Evolutionary conservation across 2,888 invertebrate species (phyloP).

Genomic region (Sinopyrophorus schimmeli): DNA sequence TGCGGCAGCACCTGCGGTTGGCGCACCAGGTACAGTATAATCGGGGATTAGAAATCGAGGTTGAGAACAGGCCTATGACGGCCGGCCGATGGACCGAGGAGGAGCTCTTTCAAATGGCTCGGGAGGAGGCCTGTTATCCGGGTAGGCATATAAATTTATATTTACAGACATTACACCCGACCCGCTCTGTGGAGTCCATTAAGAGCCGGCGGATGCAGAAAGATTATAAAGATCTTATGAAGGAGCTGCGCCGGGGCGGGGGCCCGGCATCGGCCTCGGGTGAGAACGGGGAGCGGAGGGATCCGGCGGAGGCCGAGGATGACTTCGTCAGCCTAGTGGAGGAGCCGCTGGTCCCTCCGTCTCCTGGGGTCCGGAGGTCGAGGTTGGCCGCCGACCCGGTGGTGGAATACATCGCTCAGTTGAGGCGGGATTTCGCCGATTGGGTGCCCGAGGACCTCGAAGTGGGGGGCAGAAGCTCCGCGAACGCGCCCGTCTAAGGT

Average conservation of each 20-base stretch:
- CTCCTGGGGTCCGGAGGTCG: too few species aligned
- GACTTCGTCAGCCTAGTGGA: neutral
- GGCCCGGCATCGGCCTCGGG: neutral
- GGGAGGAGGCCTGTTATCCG: neutral
- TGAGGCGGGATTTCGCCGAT: neutral
- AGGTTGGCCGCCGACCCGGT: neutral
- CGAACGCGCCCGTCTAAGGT: neutral
- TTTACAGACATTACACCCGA: slow-evolving; percentile 5
- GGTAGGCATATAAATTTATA: slow-evolving; percentile 10
- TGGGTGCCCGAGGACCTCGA: neutral
- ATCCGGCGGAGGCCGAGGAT: neutral
- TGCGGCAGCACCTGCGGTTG: slow-evolving; percentile 14
- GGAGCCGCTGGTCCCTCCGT: neutral
- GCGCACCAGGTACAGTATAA: slow-evolving; percentile 24
- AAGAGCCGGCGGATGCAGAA: neutral
- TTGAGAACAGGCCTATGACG: neutral
- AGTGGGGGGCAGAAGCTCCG: neutral
- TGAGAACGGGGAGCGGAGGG: neutral
- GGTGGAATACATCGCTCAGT: neutral
- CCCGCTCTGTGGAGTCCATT: slow-evolving; percentile 1
- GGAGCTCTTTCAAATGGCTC: slow-evolving; percentile 12
- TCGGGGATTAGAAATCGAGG: neutral
- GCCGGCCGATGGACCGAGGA: neutral
- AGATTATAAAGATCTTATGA: slow-evolving; percentile 5
- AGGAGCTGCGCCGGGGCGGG: neutral